Evolutionary conservation across 2,113 vertebrate genomes (phyloP).

Genomic region (Mirounga angustirostris): DNA sequence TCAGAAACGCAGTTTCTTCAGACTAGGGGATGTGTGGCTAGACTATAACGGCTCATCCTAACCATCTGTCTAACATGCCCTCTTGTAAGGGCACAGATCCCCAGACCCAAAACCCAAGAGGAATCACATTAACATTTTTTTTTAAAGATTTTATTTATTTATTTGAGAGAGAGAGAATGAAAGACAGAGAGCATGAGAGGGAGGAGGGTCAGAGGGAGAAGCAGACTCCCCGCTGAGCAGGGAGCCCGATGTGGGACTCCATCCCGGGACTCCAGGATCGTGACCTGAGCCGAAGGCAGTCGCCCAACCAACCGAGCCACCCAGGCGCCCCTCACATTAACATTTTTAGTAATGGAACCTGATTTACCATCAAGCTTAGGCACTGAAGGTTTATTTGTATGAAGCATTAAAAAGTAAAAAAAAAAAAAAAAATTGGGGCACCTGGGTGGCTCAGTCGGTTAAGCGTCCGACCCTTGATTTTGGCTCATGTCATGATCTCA

Average conservation of each 20-base stretch:
- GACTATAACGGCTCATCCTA: not conserved
- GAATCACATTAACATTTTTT: not conserved
- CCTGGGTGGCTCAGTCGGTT: not conserved
- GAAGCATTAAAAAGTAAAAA: not conserved
- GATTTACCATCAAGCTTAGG: not conserved
- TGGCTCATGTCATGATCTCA: not conserved
- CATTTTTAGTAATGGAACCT: not conserved
- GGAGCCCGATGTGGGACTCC: too few species aligned
- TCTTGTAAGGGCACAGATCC: not conserved
- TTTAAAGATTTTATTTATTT: too few species aligned
- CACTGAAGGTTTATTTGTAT: not conserved
- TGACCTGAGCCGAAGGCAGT: too few species aligned
- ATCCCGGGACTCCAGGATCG: too few species aligned
- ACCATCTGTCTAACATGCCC: not conserved
- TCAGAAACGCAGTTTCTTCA: not conserved
- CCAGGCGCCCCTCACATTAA: not conserved
- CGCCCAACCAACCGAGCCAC: too few species aligned
- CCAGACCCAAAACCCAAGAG: not conserved
- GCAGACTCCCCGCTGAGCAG: too few species aligned
- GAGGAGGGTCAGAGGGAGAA: too few species aligned
- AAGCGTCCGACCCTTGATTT: not conserved
- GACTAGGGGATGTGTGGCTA: not conserved
- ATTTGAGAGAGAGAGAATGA: too few species aligned
- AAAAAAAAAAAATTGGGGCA: not conserved
- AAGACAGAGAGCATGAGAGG: too few species aligned